phyloP scores from a whole-genome alignment of 2,113 vertebrate species.

The Chloroceryle aenea region DNA sequence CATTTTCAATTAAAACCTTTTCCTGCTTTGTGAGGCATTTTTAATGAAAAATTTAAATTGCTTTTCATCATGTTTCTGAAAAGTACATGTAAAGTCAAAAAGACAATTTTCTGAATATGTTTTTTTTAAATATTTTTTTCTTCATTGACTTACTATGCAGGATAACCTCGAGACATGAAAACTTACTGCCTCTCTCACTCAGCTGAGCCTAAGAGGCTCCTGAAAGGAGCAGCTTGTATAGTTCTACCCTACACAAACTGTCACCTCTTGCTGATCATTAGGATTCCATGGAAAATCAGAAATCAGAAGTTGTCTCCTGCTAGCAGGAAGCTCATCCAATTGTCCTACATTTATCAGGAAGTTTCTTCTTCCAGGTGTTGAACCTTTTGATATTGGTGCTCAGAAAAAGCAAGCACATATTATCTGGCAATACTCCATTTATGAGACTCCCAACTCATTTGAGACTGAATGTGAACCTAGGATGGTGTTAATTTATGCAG shows the following conservation, averaged over 20 bases:
- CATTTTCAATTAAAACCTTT: background rate
- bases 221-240: background rate
- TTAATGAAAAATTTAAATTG: background rate
- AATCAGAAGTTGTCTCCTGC: background rate
- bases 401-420: background rate
- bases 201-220: background rate
- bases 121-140: background rate
- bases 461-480: background rate
- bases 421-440: background rate
- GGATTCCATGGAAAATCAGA: background rate
- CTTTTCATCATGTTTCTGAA: background rate
- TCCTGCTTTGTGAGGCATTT: background rate
- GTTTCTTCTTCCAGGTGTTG: background rate
- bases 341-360: accelerated
- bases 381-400: background rate
- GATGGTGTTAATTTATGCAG: background rate
- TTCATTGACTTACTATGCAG: background rate
- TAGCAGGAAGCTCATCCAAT: background rate
- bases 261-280: background rate
- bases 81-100: background rate
- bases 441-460: background rate
- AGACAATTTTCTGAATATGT: background rate
- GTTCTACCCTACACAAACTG: background rate
- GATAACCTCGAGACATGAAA: background rate
- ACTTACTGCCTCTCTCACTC: background rate